phyloP scores from a whole-genome alignment of 1,140 invertebrate genomes.

The Capitella teleta region DNA sequence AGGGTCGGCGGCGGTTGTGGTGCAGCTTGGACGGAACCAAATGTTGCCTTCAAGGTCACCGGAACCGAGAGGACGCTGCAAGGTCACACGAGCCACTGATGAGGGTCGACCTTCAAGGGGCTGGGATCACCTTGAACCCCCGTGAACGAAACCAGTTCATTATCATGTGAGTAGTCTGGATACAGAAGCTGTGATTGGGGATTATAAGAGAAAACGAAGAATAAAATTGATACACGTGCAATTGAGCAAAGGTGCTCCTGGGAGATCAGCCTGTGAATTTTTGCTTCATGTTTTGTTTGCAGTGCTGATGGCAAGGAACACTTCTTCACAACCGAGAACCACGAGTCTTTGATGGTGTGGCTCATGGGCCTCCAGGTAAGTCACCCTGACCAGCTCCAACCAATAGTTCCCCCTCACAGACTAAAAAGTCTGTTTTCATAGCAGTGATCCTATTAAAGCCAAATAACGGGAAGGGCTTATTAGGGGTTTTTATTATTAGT shows the following conservation, averaged over 20 bases:
- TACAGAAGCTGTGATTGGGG: background rate
- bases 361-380: constrained; percentile 38
- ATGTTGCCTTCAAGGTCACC: constrained; percentile 32
- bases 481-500: too few relatives aligned
- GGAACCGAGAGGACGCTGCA: constrained; percentile 22
- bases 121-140: constrained; percentile 37
- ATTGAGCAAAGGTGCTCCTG: too few relatives aligned
- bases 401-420: too few relatives aligned
- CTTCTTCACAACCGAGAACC: constrained; percentile 39
- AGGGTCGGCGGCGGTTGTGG: constrained; percentile 32
- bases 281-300: too few relatives aligned
- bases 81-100: constrained; percentile 22
- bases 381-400: too few relatives aligned
- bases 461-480: too few relatives aligned
- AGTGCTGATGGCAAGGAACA: constrained; percentile 39
- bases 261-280: too few relatives aligned
- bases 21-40: constrained; percentile 37
- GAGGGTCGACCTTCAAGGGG: constrained; percentile 26
- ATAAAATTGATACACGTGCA: too few relatives aligned
- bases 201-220: too few relatives aligned
- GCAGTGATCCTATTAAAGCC: too few relatives aligned
- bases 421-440: too few relatives aligned
- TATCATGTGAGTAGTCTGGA: constrained; percentile 34
- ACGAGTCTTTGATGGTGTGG: constrained; percentile 45
- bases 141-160: constrained; percentile 40